A percentile compares a stretch with the other conserved stretches of the same genome.
phyloP scores from a whole-genome alignment of 1,140 invertebrate species.

The Calephelis nemesis region DNA sequence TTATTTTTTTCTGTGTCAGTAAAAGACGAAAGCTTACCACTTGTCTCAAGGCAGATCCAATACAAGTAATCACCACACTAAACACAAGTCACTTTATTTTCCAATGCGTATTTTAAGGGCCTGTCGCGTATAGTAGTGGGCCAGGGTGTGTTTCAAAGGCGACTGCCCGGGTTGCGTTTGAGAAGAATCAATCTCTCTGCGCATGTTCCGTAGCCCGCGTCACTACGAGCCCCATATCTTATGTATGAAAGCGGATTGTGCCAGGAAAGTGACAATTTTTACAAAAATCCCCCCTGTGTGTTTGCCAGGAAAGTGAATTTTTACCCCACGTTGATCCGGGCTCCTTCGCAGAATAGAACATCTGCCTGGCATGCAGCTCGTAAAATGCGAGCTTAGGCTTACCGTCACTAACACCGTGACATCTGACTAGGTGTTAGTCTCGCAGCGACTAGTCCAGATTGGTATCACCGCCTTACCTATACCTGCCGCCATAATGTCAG shows the following conservation, averaged over 20 bases:
- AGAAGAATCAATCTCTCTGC: conserved; percentile 62
- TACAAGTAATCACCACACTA: not conserved
- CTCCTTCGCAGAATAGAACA: too few species aligned
- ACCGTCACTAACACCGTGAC: too few species aligned
- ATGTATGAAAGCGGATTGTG: conserved; percentile 63
- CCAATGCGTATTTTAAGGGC: conserved; percentile 16
- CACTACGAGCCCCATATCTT: conserved; percentile 60
- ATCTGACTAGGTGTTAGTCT: too few species aligned
- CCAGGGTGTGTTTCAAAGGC: conserved; percentile 10
- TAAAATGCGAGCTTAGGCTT: too few species aligned
- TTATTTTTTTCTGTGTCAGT: not conserved
- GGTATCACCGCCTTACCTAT: too few species aligned
- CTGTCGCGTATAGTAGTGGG: conserved; percentile 11
- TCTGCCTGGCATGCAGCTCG: too few species aligned
- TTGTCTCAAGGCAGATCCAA: not conserved
- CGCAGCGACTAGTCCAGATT: too few species aligned
- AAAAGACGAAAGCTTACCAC: conserved; percentile 1
- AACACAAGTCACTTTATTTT: conserved; percentile 17
- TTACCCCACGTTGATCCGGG: too few species aligned
- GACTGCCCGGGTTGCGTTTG: conserved; percentile 41
- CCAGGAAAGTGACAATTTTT: conserved; percentile 52
- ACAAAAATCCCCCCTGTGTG: conserved; percentile 25
- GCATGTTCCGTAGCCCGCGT: conserved; percentile 56
- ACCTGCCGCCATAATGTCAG: too few species aligned
- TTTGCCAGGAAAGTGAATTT: too few species aligned